phyloP scores from a whole-genome alignment of 1,140 invertebrate species.

The Antheraea pernyi region DNA sequence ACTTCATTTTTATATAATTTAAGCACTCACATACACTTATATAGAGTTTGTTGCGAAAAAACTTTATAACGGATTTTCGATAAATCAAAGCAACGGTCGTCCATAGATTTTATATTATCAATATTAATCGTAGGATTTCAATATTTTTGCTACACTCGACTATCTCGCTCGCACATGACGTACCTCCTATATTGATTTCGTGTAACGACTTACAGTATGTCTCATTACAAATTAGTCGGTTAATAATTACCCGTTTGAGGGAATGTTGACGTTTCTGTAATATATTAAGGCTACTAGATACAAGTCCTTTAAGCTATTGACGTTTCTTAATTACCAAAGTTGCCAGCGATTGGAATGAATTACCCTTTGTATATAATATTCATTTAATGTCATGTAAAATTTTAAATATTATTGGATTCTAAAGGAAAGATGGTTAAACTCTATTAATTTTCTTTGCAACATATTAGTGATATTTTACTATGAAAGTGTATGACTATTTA shows the following conservation, averaged over 20 bases:
- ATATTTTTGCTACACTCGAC: not conserved
- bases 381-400: no score
- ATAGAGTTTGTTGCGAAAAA: slow-evolving; percentile 27
- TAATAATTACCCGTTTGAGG: slow-evolving; percentile 23
- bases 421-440: no score
- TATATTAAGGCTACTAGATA: not conserved
- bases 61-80: slow-evolving; percentile 48
- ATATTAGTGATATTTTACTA: no score
- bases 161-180: not conserved
- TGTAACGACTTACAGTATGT: slow-evolving; percentile 24
- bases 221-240: slow-evolving; percentile 27
- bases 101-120: slow-evolving; percentile 37
- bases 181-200: slow-evolving; percentile 20
- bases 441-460: no score
- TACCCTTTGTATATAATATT: no score
- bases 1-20: slow-evolving; percentile 56
- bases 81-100: slow-evolving; percentile 62
- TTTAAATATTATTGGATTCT: no score
- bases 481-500: no score
- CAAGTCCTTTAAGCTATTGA: not conserved
- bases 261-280: slow-evolving; percentile 12
- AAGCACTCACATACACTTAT: slow-evolving; percentile 31
- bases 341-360: no score
- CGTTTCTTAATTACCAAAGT: no score
- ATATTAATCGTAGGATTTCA: slow-evolving; percentile 23